A percentile compares a stretch with the other conserved stretches of the same genome.
Evolutionary conservation across 2,797 vertebrate species (phyloP).

Genomic region (Setipinna tenuifilis): DNA sequence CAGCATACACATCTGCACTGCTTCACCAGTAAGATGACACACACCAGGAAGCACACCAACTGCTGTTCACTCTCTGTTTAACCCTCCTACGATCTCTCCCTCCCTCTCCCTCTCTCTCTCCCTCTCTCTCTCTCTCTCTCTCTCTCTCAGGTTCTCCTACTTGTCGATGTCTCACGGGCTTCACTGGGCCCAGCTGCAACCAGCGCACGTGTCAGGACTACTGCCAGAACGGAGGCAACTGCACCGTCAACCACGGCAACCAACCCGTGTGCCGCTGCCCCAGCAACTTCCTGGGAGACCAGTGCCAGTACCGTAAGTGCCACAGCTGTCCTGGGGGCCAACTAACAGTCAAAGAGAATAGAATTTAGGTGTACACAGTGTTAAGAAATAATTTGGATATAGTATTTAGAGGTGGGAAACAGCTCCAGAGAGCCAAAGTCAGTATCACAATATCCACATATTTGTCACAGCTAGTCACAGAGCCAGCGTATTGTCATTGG

Average conservation of each 20-base stretch:
- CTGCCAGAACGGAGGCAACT: slow-evolving; percentile 89
- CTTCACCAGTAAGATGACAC: neutral
- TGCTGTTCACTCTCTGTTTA: neutral
- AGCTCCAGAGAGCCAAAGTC: too few species aligned
- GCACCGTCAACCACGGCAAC: slow-evolving; percentile 89
- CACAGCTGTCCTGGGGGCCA: neutral
- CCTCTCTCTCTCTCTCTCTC: neutral
- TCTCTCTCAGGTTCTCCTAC: slow-evolving; percentile 83
- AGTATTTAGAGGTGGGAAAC: too few species aligned
- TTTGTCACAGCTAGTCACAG: too few species aligned
- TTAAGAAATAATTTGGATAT: too few species aligned
- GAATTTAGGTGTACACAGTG: too few species aligned
- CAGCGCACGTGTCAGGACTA: slow-evolving; percentile 86
- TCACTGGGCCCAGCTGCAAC: slow-evolving; percentile 89
- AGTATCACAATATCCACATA: too few species aligned
- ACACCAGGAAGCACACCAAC: neutral
- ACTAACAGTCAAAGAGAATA: too few species aligned
- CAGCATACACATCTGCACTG: neutral
- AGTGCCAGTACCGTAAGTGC: slow-evolving; percentile 93
- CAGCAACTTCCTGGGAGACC: slow-evolving; percentile 83
- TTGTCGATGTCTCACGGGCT: slow-evolving; percentile 90
- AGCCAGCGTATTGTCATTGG: too few species aligned
- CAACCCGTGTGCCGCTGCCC: slow-evolving; percentile 89
- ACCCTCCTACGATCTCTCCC: neutral
- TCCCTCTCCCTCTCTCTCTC: neutral